Conservation (phyloP, 2,888 invertebrate genomes). For the Cyclophora punctaria region DNA sequence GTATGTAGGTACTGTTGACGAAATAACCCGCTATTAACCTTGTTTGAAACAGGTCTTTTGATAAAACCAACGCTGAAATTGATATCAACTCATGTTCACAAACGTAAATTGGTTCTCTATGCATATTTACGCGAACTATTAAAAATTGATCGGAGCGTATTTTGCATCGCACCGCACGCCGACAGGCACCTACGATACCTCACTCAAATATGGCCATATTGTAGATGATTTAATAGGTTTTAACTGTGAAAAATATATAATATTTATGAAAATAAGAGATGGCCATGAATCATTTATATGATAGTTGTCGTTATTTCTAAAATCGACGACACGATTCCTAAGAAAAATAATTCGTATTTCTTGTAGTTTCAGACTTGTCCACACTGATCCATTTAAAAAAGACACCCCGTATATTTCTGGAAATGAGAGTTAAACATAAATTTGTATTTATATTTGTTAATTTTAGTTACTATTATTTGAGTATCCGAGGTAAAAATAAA, state of each 20-base stretch:
- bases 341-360: too few species aligned
- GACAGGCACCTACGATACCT: neutral
- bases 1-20: neutral
- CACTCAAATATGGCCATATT: neutral
- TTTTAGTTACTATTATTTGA: conserved; percentile 38
- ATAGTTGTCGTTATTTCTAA: too few species aligned
- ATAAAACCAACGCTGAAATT: conserved; percentile 44
- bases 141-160: conserved; percentile 40
- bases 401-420: too few species aligned
- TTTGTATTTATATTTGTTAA: too few species aligned
- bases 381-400: too few species aligned
- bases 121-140: conserved; percentile 48
- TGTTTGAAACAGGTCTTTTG: conserved; percentile 39
- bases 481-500: conserved; percentile 21
- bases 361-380: too few species aligned
- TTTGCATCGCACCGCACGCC: conserved; percentile 35
- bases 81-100: conserved; percentile 46
- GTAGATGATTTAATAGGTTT: neutral
- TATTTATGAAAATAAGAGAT: too few species aligned
- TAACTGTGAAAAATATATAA: too few species aligned
- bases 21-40: conserved; percentile 34
- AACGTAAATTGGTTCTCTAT: conserved; percentile 45
- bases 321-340: too few species aligned
- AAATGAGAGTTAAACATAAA: too few species aligned
- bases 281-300: too few species aligned